A percentile compares a stretch with the other conserved stretches of the same genome.
These are phyloP conservation scores for Leptoteleia sp. DNA, from an alignment of 1,140 invertebrate species.

Conservation along the genomic window DNA sequence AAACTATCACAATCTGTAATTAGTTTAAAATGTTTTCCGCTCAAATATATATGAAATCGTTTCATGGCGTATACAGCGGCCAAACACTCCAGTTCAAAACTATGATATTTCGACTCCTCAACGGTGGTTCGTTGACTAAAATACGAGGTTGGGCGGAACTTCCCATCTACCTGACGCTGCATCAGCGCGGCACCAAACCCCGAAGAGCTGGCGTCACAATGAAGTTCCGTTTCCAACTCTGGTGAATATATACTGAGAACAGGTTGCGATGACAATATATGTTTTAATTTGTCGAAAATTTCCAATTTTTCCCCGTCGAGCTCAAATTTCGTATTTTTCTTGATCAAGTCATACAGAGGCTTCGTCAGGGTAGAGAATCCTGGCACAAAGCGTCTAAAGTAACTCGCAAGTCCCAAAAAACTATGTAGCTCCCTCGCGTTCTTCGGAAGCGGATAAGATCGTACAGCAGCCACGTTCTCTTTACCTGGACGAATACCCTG, in stretches of 20 bases:
- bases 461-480: not conserved
- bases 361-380: constrained; percentile 1
- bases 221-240: constrained; percentile 5
- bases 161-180: not conserved
- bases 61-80: not conserved
- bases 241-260: not conserved
- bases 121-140: constrained; percentile 2
- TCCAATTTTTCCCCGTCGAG: not conserved
- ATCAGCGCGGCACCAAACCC: constrained; percentile 5
- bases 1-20: constrained; percentile 35
- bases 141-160: not conserved
- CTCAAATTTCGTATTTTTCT: not conserved
- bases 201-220: constrained; percentile 13
- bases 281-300: not conserved
- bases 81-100: constrained; percentile 17
- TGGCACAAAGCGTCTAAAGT: constrained; percentile 2
- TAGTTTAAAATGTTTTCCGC: constrained; percentile 7
- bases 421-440: not conserved
- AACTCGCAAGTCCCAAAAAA: constrained; percentile 2
- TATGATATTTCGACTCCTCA: not conserved
- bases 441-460: no score
- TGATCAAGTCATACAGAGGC: not conserved
- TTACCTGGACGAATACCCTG: constrained; percentile 14
- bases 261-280: not conserved
- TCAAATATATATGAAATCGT: constrained; percentile 7